Conservation (phyloP, 2,113 vertebrate genomes). For the Phrynosoma blainvillii region DNA sequence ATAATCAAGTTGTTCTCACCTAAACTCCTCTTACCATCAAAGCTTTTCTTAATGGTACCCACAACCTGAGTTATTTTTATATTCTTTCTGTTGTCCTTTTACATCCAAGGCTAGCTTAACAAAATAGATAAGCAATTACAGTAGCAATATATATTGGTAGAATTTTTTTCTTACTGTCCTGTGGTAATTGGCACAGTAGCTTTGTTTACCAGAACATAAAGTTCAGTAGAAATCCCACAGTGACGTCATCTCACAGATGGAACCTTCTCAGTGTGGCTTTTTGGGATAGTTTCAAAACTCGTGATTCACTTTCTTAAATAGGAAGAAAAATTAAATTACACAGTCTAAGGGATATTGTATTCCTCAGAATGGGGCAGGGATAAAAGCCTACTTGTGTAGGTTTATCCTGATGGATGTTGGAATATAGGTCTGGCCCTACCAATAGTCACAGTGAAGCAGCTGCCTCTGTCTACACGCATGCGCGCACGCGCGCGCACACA, state of each 20-base stretch:
- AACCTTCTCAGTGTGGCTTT: constrained; percentile 55
- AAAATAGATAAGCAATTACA: constrained; percentile 39
- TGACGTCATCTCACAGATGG: constrained; percentile 63
- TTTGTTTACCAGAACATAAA: constrained; percentile 66
- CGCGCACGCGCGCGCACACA: no score
- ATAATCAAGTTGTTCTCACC: neutral
- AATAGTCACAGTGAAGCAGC: neutral
- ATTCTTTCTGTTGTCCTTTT: constrained; percentile 29
- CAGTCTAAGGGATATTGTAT: neutral
- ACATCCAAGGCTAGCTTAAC: neutral
- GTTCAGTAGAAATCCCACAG: constrained; percentile 67
- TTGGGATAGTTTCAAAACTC: constrained; percentile 53
- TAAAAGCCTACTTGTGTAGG: neutral
- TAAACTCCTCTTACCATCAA: neutral
- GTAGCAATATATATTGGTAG: constrained; percentile 34
- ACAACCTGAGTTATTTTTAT: neutral
- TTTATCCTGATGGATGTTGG: neutral
- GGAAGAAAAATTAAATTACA: constrained; percentile 39
- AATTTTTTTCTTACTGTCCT: constrained; percentile 37
- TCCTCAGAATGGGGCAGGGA: neutral
- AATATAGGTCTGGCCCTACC: neutral
- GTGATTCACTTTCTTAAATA: constrained; percentile 31
- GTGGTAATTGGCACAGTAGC: constrained; percentile 53
- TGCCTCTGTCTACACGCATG: neutral
- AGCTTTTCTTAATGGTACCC: constrained; percentile 28